Evolutionary conservation across 2,888 invertebrate genomes (phyloP), one percentile per base, ranked within the genome.

Genomic region (Pyrocoelia pectoralis): DNA sequence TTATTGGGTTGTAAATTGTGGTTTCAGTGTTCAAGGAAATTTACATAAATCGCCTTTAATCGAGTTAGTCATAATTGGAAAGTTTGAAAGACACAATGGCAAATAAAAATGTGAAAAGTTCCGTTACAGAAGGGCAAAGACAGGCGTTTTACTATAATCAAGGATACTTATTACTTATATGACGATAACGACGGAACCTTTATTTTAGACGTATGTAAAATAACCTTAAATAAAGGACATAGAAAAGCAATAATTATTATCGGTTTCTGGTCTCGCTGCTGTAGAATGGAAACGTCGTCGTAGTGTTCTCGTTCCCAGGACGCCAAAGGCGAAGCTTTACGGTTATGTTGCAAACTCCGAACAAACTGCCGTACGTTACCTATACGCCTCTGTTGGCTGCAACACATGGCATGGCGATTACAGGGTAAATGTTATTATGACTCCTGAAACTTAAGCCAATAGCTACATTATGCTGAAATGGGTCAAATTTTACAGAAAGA

Each of bases 321-420:
- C 54, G 56, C 65, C 65, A 56, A 52, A 49, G 54, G 60, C 56
- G 66, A 65, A 74, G 74, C 71, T 76, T 76, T 74, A 73, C 71
- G 74, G 70, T 75, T 74, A 76, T 74, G 74, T 72, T 65, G 66
- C 49, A 67, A 74, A 74, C 72, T 71, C 70, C 55, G 70, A 71
- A 70, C 75, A 73, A 74, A 75, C 74, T 75, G 73, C 72, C 73
- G 73, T 76, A 74, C 71, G 72, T 74, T 75, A 75, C 74, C 71
- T 74, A 73, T 72, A 72, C 70, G 70, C 54, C 70, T 68, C 49
- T 53, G 51, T 46, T 53, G 28, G 63, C 63, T 71, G 74, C 70
- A 74, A 73, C 76, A 76, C 72, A 76, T 76, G 76, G 74, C 70
- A 68, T 65, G 66, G 59, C 74, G 72, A 76, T 76, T 76, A 76